Percentiles rank a stretch among this genome's conserved stretches.
phyloP scores from a whole-genome alignment of 2,797 vertebrate species.

The Manis javanica region DNA sequence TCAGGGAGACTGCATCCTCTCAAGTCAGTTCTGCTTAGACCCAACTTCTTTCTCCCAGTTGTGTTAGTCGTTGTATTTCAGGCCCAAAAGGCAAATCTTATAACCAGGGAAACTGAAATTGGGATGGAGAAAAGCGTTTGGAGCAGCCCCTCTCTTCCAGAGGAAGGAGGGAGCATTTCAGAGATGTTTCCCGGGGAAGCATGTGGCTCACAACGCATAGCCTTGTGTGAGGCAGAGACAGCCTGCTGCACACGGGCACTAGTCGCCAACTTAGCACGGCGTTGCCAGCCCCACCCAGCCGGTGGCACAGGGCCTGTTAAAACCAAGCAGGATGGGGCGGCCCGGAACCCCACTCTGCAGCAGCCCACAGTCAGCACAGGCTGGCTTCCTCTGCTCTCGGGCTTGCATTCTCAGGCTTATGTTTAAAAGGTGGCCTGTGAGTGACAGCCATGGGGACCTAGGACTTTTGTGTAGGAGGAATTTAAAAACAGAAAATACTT shows the following conservation, averaged over 20 bases:
- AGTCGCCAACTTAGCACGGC: background rate
- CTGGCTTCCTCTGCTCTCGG: fast-evolving
- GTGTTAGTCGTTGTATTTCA: conserved; percentile 40
- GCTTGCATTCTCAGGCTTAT: fast-evolving
- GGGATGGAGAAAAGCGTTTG: background rate
- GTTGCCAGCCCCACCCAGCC: background rate
- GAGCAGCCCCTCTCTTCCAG: conserved; percentile 48
- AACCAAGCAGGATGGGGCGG: fast-evolving
- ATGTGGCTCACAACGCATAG: background rate
- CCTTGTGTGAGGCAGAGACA: background rate
- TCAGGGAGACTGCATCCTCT: background rate
- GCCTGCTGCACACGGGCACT: background rate
- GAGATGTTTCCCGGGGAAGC: background rate
- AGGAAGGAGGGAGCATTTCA: background rate
- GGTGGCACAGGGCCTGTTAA: fast-evolving
- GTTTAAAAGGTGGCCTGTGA: fast-evolving
- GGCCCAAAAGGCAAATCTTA: conserved; percentile 49
- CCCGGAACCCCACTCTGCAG: fast-evolving
- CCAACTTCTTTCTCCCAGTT: background rate
- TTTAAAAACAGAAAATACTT: no score
- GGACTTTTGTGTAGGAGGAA: no score
- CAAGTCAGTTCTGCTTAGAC: conserved; percentile 28
- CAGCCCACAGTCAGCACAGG: fast-evolving
- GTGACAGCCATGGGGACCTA: fast-evolving
- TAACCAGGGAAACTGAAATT: conserved; percentile 50